Evolutionary conservation across 1,140 invertebrate species (phyloP), one percentile per base, ranked within the genome.

Genomic region (Daktulosphaira vitifoliae): DNA sequence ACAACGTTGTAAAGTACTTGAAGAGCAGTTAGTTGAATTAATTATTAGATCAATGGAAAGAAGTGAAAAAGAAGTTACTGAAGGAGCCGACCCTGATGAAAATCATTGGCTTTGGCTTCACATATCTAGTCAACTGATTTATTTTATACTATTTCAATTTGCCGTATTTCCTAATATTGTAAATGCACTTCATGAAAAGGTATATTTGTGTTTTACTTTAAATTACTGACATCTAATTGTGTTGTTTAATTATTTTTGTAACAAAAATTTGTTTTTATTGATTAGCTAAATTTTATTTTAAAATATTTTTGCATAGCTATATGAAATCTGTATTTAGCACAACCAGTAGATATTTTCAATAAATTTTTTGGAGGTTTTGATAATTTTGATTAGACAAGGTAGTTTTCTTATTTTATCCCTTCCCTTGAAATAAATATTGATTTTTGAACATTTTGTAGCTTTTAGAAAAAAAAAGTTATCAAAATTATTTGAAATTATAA

Each of bases 91-190:
- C 39, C 64, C 52, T 18, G 65, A 38, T 65, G 81, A 82, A 26
- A 88, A 83, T 71, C 85, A 90, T 73, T 90, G 89, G 79, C 80
- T 92, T 15, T 97, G 92, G 92, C 78, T 95, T 49, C 92, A 96
- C 76, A 77, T 98, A 0, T 96, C 93, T 2, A 93, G 90, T 15
- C 92, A 97, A 74, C 79, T 97, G 0, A 97, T 98, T 66, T 96
- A 95, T 78, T 93, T 97, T 77, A 90, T 96, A 25, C 78, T 97
- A 0, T 95, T 94, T 72, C 91, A 96, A 74, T 94, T 93, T 75
- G 90, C 92, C 0, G 89, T 84, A 69, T 97, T 98, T 74, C 88
- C 90, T 29, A 92, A 90, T 71, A 90, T 97, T 71, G 90, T 97
- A 0, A 83, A 87, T 74, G 85, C 87, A 0, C 79, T 97, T 22